Evolutionary conservation across 2,888 invertebrate species (phyloP), one percentile per base, ranked within the genome.

Genomic region (Mactromeris polynyma): DNA sequence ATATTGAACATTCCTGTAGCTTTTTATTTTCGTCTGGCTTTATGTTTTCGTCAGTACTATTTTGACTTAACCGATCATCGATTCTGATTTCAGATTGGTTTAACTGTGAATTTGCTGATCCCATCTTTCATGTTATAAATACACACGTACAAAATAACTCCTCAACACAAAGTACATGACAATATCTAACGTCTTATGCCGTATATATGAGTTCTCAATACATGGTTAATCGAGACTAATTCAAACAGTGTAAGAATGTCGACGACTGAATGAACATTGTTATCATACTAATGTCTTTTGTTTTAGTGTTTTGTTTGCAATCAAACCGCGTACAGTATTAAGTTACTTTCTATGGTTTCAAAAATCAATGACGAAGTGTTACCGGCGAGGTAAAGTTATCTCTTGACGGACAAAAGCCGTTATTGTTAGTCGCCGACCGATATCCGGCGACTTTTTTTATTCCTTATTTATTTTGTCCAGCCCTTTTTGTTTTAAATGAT

Each of bases 81-180:
- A 77, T 54, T 54, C n/a, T 54, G 14, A 78, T 54, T 11, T 51
- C 38, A 14, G 54, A 40, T 17, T 26, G 26, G n/a, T 80, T 51
- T 78, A 85, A 36, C 2, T 85, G 85, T 17, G 88, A 88, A n/a
- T 78, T 46, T 31, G 77, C 81, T 3, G 88, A 82, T 19, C 88
- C 88, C 88, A 88, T 88, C 14, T 36, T 54, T 73, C 17, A 33
- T 36, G 58, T 58, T n/a, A 58, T 58, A 19, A n/a, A 58, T 58
- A 21, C n/a, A 2, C 19, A 46, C 46, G 17, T 17, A 46, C 46
- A 9, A 46, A 4, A 46, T 46, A 11, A 3, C 14, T 14, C 46
- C 6, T 46, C 1, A 9, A 9, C 14, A 46, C 3, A 17, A 46
- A 46, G n/a, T 9, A 46, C 46, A 46, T 46, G 17, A 46, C 46